Conservation (phyloP, 2,888 invertebrate species). For the Barypeithes pellucidus region DNA sequence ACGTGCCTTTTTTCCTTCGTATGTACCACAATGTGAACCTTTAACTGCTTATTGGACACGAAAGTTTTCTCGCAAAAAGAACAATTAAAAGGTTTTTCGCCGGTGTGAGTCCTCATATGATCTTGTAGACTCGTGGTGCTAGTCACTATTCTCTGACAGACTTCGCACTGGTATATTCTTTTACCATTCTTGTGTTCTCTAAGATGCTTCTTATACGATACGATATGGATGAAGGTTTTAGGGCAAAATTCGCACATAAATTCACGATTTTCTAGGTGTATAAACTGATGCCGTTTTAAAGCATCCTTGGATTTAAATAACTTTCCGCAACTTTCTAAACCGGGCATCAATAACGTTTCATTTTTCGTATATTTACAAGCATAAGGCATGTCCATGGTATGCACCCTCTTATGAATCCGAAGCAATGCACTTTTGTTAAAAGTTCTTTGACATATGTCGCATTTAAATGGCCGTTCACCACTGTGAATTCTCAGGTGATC, state of each 20-base stretch:
- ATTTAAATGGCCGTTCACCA: conserved; percentile 63
- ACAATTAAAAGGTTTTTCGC: conserved; percentile 62
- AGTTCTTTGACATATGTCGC: conserved; percentile 55
- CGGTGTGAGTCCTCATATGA: conserved; percentile 58
- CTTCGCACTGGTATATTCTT: neutral
- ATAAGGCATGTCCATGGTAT: conserved; percentile 70
- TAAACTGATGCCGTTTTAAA: conserved; percentile 28
- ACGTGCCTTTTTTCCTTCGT: conserved; percentile 42
- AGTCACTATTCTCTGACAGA: conserved; percentile 19
- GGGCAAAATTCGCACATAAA: conserved; percentile 56
- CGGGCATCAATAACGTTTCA: too few relatives aligned
- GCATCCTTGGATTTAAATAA: conserved; percentile 22
- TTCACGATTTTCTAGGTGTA: conserved; percentile 5
- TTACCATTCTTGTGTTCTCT: conserved; percentile 24
- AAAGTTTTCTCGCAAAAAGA: conserved; percentile 68
- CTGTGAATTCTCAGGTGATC: conserved; percentile 60
- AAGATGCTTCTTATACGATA: conserved; percentile 40
- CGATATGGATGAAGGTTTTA: conserved; percentile 49
- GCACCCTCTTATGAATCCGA: conserved; percentile 70
- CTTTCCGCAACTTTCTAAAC: conserved; percentile 31
- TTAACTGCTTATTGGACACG: conserved; percentile 59
- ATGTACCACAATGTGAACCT: conserved; percentile 40
- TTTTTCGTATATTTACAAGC: conserved; percentile 55
- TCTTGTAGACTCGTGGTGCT: neutral
- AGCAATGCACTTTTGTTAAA: conserved; percentile 56